phyloP scores from a whole-genome alignment of 1,140 invertebrate species.

The Geopemphigus sp. region DNA sequence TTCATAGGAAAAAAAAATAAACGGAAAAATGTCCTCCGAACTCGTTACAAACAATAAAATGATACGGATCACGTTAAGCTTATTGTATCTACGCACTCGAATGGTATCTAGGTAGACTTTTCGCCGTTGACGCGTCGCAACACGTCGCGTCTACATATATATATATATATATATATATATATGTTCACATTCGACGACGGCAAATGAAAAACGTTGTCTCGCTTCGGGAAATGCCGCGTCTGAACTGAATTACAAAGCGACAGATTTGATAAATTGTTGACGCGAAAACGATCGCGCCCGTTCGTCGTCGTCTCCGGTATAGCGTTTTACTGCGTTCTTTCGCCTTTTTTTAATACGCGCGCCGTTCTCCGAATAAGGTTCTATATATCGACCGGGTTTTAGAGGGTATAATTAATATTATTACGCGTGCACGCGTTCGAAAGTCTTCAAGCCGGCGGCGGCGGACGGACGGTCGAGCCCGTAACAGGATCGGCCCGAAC shows the following conservation, averaged over 20 bases:
- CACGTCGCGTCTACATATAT: too few relatives aligned
- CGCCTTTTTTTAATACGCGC: too few relatives aligned
- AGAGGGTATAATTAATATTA: background rate
- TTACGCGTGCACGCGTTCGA: background rate
- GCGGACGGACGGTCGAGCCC: background rate
- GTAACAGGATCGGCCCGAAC: background rate
- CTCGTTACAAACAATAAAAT: too few relatives aligned
- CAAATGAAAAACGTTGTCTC: too few relatives aligned
- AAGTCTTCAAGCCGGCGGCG: background rate
- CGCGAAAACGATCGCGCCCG: conserved; percentile 2
- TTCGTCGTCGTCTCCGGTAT: background rate
- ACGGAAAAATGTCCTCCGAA: too few relatives aligned
- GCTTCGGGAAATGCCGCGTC: background rate
- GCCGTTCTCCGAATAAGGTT: conserved; percentile 9
- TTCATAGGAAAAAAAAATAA: too few relatives aligned
- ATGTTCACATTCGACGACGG: too few relatives aligned
- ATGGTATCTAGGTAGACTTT: too few relatives aligned
- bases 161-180: too few relatives aligned
- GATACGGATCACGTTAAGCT: too few relatives aligned
- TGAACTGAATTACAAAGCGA: background rate
- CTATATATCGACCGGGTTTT: conserved; percentile 15
- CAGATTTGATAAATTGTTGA: conserved; percentile 28
- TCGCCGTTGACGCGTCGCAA: too few relatives aligned
- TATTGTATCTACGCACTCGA: too few relatives aligned
- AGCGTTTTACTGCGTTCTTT: background rate